Percentiles rank a stretch among this genome's conserved stretches.
Evolutionary conservation across 2,888 invertebrate genomes (phyloP).

Genomic region (Drosophila eohydei): DNA sequence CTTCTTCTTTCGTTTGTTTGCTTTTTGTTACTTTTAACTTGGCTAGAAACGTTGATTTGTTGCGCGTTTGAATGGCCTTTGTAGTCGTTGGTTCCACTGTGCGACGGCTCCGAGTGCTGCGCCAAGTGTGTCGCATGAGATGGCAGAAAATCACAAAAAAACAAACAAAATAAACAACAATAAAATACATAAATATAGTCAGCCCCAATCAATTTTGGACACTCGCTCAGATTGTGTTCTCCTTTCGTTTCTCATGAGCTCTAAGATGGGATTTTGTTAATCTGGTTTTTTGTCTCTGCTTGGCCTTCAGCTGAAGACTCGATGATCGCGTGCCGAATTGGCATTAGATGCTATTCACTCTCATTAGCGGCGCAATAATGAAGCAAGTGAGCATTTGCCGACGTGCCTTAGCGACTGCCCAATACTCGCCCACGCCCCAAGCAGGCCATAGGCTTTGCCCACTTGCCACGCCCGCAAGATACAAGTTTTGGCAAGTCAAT

Average conservation of each 20-base stretch:
- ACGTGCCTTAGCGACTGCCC: neutral
- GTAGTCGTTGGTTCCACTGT: conserved; percentile 33
- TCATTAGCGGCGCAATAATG: neutral
- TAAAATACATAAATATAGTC: conserved; percentile 1
- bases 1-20: neutral
- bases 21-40: neutral
- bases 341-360: neutral
- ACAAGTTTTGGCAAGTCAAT: too few species aligned
- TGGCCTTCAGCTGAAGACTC: conserved; percentile 3
- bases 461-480: too few species aligned
- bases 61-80: neutral
- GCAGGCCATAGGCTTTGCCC: too few species aligned
- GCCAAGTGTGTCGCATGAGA: conserved; percentile 39
- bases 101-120: conserved; percentile 10
- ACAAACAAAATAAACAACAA: too few species aligned
- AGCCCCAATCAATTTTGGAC: conserved; percentile 14
- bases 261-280: too few species aligned
- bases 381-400: neutral
- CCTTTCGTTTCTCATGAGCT: conserved; percentile 10
- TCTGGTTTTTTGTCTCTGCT: too few species aligned
- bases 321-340: neutral
- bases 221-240: conserved; percentile 16
- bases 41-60: neutral
- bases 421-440: neutral
- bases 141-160: conserved; percentile 11